Base-by-base conservation (phyloP, 2,888 invertebrate species). In the Eremobia ochroleuca region DNA sequence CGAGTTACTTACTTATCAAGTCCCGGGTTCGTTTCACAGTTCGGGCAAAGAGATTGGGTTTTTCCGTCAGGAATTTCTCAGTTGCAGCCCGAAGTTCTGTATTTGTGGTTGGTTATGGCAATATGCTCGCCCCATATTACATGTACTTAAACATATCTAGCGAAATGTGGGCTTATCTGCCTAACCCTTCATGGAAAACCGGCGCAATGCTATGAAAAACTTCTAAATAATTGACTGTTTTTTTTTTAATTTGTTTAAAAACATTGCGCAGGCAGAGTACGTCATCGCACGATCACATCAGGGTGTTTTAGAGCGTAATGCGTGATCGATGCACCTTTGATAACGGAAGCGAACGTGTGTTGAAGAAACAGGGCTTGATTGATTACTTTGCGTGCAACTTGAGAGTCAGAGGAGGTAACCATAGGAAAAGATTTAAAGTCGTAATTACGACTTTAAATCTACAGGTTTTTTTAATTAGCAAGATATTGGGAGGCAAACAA, bases 311-410 rank as follows among this genome's bases (percentile, higher is more conserved):
- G 79, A 72, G 78, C 79, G 58, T 64, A 67, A 79, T 79, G 67
- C 83, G 72, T 83, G 81, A 78, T 71, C 31, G 81, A 83, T 81
- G 55, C 11, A 52, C 3, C 21, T 59, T 21, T 25, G 81, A 71
- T 83, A 81, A 71, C 31, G 61, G 52, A 83, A 65, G 37, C 34
- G 21, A 76, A 64, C 67, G 40, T 68, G 28, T 46, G 15, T 31
- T 25, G 18, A 25, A 62, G 31, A 8, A 25, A 49, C n/a, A 15
- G 13, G 15, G 25, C 21, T 71, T 83, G 72, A 81, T 83, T 79
- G n/a, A 81, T 81, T 55, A n/a, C 61, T 18, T 34, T 58, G 25
- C 34, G 21, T 77, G 65, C 15, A 55, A 37, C 25, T 13, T 61
- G 25, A 62, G 31, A n/a, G 11, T 8, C 13, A 37, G 8, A 37